These are phyloP conservation scores for Cyclargus thomasi DNA, from an alignment of 1,140 invertebrate species.

Conservation along the genomic window DNA sequence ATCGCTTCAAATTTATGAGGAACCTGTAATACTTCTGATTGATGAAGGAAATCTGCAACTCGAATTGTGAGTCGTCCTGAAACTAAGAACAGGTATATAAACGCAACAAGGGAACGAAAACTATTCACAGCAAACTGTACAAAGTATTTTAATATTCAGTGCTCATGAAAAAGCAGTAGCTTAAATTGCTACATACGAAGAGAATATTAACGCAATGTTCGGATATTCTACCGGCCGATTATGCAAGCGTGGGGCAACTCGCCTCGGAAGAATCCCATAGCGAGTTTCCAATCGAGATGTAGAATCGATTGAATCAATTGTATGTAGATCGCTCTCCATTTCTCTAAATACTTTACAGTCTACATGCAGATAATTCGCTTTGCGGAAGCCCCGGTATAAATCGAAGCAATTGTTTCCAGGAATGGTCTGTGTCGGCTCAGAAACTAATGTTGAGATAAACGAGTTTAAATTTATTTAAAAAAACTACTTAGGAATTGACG, in stretches of 20 bases:
- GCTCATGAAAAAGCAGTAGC: conserved; percentile 29
- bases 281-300: conserved; percentile 1
- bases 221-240: conserved; percentile 26
- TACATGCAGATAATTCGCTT: background rate
- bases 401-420: background rate
- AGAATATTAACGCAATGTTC: conserved; percentile 31
- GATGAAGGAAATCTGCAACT: too few species aligned
- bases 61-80: too few species aligned
- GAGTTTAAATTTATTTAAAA: too few species aligned
- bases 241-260: conserved; percentile 19
- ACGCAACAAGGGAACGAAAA: background rate
- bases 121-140: background rate
- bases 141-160: conserved; percentile 20
- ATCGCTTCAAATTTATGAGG: too few species aligned
- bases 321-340: conserved; percentile 19
- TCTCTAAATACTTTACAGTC: conserved; percentile 3
- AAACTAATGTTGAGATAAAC: too few species aligned
- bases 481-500: background rate
- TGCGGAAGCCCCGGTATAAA: background rate
- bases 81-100: too few species aligned
- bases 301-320: conserved; percentile 25
- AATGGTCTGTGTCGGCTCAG: background rate
- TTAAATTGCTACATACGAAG: conserved; percentile 25
- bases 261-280: conserved; percentile 1
- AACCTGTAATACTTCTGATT: too few species aligned